phyloP scores from a whole-genome alignment of 2,888 invertebrate species.

The Branchinecta sandiegonensis region DNA sequence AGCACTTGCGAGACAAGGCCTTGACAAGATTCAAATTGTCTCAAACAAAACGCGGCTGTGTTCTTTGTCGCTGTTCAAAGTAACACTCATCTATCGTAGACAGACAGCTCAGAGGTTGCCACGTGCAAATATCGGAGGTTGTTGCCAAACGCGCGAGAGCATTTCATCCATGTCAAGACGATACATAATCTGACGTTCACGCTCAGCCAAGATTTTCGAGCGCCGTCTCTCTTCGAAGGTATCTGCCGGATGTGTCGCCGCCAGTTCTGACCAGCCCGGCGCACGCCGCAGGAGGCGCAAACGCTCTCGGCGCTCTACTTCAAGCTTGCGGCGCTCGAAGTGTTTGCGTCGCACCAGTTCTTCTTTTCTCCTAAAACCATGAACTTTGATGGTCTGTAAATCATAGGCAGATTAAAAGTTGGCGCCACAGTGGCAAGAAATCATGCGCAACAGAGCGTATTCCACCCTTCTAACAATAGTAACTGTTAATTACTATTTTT shows the following conservation, averaged over 20 bases:
- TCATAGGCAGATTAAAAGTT: no score
- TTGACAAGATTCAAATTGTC: no score
- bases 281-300: conserved; percentile 2
- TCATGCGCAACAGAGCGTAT: no score
- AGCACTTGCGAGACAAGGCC: no score
- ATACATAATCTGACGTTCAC: conserved; percentile 15
- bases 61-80: no score
- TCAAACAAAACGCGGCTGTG: no score
- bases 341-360: not conserved
- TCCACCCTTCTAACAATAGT: no score
- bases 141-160: conserved; percentile 4
- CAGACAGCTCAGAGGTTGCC: no score
- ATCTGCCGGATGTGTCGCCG: not conserved
- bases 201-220: conserved; percentile 7
- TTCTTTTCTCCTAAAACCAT: not conserved
- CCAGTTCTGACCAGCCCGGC: not conserved
- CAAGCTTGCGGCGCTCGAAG: not conserved
- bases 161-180: not conserved
- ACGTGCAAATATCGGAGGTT: conserved; percentile 6
- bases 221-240: not conserved
- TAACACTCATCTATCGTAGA: no score
- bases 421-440: no score
- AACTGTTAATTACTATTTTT: no score
- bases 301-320: not conserved
- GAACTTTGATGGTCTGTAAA: no score